A percentile compares a stretch with the other conserved stretches of the same genome.
These are phyloP conservation scores for Mormyrus lacerda DNA, from an alignment of 2,113 vertebrate species.

Conservation along the genomic window DNA sequence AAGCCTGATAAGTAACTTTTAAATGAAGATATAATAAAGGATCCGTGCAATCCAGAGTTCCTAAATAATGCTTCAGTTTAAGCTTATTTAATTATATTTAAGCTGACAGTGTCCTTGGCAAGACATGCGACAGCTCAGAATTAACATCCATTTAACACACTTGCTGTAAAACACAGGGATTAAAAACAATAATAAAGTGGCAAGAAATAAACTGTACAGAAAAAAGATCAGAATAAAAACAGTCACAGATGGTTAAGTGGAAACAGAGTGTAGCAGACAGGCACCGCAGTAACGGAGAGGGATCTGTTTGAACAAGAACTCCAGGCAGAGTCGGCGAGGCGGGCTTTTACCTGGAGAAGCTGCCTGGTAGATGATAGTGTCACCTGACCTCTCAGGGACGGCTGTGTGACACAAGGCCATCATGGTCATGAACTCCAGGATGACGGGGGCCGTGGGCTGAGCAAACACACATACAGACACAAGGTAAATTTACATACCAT, in stretches of 20 bases:
- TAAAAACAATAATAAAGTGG: neutral
- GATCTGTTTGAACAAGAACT: neutral
- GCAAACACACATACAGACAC: slow-evolving; percentile 1
- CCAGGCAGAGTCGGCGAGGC: neutral
- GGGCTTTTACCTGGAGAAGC: slow-evolving; percentile 85
- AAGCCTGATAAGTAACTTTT: neutral
- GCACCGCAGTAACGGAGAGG: neutral
- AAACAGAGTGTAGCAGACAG: neutral
- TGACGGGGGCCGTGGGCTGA: slow-evolving; percentile 87
- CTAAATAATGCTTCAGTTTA: neutral
- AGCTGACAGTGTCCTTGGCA: neutral
- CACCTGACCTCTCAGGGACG: slow-evolving; percentile 80
- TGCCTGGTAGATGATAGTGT: slow-evolving; percentile 86
- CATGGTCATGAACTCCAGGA: slow-evolving; percentile 97
- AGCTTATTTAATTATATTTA: too few relatives aligned
- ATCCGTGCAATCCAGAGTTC: neutral
- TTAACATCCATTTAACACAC: neutral
- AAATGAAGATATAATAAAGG: neutral
- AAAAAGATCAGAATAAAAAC: neutral
- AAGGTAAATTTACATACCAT: neutral
- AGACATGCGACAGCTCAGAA: neutral
- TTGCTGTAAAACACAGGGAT: neutral
- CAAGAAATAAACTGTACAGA: neutral
- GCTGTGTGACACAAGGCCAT: slow-evolving; percentile 97
- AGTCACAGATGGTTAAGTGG: neutral